Evolutionary conservation across 2,797 vertebrate genomes (phyloP).

Genomic region (Gephyroberyx darwinii): DNA sequence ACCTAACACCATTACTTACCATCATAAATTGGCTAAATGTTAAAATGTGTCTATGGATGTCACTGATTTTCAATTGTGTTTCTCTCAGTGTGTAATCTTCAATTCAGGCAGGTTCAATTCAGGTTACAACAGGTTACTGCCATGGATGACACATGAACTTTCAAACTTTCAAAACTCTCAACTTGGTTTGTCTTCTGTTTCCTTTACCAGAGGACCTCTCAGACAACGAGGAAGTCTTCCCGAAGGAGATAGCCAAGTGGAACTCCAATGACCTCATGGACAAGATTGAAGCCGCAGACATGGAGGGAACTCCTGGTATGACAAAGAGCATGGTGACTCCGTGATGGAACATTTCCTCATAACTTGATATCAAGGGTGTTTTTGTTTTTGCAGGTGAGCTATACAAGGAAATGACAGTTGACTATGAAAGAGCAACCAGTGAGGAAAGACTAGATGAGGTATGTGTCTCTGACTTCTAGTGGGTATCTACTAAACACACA

Average conservation of each 20-base stretch:
- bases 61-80: background rate
- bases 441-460: slow-evolving; percentile 92
- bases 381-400: slow-evolving; percentile 83
- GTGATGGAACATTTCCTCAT: background rate
- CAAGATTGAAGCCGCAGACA: slow-evolving; percentile 89
- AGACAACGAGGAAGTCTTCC: slow-evolving; percentile 89
- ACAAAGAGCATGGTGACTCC: background rate
- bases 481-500: background rate
- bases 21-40: background rate
- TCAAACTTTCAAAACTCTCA: background rate
- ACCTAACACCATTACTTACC: background rate
- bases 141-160: background rate
- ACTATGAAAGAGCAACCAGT: slow-evolving; percentile 84
- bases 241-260: slow-evolving; percentile 95
- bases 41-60: no score
- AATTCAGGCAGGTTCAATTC: no score
- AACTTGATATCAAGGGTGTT: background rate
- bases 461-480: slow-evolving; percentile 35
- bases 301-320: slow-evolving; percentile 87
- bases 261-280: slow-evolving; percentile 96
- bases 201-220: slow-evolving; percentile 88
- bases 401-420: slow-evolving; percentile 83
- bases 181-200: slow-evolving; percentile 18
- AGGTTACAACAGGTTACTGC: no score
- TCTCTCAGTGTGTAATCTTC: no score